Evolutionary conservation across 2,113 vertebrate genomes (phyloP).

Genomic region (Cynoglossus semilaevis): DNA sequence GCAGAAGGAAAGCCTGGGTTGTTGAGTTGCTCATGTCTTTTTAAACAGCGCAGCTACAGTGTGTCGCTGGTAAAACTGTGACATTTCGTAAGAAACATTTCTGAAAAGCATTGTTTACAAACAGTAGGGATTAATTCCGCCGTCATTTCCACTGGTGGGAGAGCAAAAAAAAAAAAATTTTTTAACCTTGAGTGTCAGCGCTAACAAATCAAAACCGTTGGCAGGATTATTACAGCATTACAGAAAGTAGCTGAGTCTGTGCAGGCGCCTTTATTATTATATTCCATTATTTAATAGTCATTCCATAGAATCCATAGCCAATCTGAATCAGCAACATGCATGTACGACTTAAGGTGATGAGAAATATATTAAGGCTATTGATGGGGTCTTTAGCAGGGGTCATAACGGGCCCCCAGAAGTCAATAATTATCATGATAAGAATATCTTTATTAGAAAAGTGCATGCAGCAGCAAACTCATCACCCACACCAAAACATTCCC

Average conservation of each 20-base stretch:
- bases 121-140: too few species aligned
- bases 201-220: slow-evolving; percentile 53
- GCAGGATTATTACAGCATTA: slow-evolving; percentile 33
- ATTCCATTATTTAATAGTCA: slow-evolving; percentile 65
- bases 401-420: slow-evolving; percentile 75
- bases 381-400: slow-evolving; percentile 79
- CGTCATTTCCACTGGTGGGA: background rate
- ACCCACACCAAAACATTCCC: slow-evolving; percentile 73
- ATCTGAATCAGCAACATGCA: slow-evolving; percentile 74
- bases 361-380: slow-evolving; percentile 79
- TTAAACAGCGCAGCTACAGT: too few species aligned
- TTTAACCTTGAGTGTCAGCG: slow-evolving; percentile 4
- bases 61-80: too few species aligned
- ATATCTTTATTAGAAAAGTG: slow-evolving; percentile 80
- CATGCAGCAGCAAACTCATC: slow-evolving; percentile 73
- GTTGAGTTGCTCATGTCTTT: too few species aligned
- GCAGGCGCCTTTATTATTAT: slow-evolving; percentile 48
- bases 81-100: too few species aligned
- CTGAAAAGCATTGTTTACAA: too few species aligned
- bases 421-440: slow-evolving; percentile 80
- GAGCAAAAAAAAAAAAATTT: background rate
- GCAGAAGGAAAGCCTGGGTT: too few species aligned
- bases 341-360: slow-evolving; percentile 70
- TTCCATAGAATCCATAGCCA: slow-evolving; percentile 63
- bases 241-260: slow-evolving; percentile 53